Conservation (phyloP, 1,140 invertebrate genomes). For the Ceratosolen solmsi region DNA sequence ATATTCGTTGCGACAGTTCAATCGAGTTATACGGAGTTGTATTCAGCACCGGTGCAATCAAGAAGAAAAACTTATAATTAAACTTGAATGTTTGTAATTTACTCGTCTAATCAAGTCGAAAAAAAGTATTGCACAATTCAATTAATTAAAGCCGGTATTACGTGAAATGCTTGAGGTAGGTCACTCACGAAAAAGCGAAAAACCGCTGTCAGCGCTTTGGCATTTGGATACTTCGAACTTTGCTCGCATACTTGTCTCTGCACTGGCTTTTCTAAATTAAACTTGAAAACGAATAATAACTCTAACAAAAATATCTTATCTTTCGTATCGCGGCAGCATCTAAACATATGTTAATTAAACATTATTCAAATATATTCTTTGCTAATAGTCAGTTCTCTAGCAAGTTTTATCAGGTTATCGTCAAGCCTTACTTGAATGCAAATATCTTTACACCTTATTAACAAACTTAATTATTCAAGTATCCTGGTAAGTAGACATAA, state of each 20-base stretch:
- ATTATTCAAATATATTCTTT: neutral
- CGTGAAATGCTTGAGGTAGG: neutral
- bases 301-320: neutral
- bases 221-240: neutral
- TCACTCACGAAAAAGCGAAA: neutral
- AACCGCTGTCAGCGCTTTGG: neutral
- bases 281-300: neutral
- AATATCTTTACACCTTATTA: neutral
- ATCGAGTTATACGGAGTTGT: constrained; percentile 30
- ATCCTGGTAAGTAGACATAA: neutral
- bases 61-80: constrained; percentile 43
- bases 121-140: constrained; percentile 33
- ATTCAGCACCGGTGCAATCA: constrained; percentile 24
- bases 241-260: neutral
- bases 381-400: neutral
- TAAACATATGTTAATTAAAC: neutral
- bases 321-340: neutral
- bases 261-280: neutral
- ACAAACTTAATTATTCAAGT: neutral
- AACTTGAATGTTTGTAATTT: constrained; percentile 35
- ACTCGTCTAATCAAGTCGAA: constrained; percentile 11
- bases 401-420: neutral
- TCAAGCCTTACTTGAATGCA: neutral
- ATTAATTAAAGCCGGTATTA: constrained; percentile 31
- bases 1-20: constrained; percentile 39